phyloP scores from a whole-genome alignment of 2,113 vertebrate genomes.

The Corythornis madagascariensis region DNA sequence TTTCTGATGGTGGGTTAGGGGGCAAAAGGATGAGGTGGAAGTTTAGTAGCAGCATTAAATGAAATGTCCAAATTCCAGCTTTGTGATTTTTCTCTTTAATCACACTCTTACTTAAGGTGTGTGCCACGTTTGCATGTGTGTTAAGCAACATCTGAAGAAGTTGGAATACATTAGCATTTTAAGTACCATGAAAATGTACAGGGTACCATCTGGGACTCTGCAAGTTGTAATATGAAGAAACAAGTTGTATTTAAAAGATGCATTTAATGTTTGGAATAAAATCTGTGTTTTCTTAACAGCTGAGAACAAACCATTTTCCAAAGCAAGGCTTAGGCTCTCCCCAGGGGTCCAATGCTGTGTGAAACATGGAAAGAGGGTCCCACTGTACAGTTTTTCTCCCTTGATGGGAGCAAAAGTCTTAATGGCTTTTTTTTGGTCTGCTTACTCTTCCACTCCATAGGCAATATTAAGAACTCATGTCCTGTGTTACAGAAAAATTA shows the following conservation, averaged over 20 bases:
- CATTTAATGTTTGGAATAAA: conserved; percentile 55
- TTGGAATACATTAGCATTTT: conserved; percentile 80
- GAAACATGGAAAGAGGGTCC: not conserved
- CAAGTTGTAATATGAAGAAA: conserved; percentile 57
- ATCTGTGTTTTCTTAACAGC: conserved; percentile 54
- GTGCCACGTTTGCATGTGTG: not conserved
- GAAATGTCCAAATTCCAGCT: not conserved
- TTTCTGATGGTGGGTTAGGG: not conserved
- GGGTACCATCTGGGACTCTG: conserved; percentile 72
- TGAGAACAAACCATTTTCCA: conserved; percentile 52
- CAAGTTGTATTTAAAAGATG: conserved; percentile 61
- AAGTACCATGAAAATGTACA: conserved; percentile 29
- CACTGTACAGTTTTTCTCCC: not conserved
- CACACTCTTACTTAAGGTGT: conserved; percentile 32
- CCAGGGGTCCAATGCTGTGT: fast-evolving
- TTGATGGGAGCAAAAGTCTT: not conserved
- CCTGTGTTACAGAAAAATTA: not conserved
- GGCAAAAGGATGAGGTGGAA: not conserved
- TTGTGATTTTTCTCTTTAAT: conserved; percentile 38
- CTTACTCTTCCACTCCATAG: not conserved
- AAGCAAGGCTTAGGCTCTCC: not conserved
- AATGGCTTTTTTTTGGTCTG: not conserved
- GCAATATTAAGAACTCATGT: fast-evolving
- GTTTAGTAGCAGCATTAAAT: not conserved
- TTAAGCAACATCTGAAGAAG: conserved; percentile 59